phyloP scores from a whole-genome alignment of 2,797 vertebrate species.

The Eidolon dupreanum region DNA sequence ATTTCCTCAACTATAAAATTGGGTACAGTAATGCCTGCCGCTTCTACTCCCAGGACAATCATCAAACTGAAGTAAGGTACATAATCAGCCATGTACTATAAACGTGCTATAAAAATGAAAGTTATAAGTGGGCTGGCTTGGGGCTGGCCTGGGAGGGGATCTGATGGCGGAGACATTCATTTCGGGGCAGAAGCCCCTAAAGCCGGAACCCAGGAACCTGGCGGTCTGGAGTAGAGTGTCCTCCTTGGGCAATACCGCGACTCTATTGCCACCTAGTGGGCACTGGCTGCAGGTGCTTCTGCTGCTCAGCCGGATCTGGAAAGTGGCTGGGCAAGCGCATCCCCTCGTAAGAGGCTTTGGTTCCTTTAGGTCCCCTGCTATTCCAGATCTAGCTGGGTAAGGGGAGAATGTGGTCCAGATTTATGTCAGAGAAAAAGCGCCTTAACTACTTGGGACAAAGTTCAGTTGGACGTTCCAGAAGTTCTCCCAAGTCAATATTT shows the following conservation, averaged over 20 bases:
- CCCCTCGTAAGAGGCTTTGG: not conserved
- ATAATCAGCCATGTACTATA: not conserved
- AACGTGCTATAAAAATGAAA: not conserved
- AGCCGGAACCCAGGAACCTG: accelerated
- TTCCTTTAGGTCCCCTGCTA: not conserved
- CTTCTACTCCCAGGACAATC: not conserved
- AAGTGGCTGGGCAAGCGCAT: not conserved
- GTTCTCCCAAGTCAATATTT: not conserved
- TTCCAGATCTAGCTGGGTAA: not conserved
- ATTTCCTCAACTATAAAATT: not conserved
- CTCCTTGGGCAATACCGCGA: not conserved
- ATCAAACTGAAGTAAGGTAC: not conserved
- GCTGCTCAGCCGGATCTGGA: not conserved
- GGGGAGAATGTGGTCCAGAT: not conserved
- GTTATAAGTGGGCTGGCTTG: not conserved
- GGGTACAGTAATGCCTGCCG: too few relatives aligned
- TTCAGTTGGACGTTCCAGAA: not conserved
- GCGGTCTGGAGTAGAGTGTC: accelerated
- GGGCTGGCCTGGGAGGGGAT: not conserved
- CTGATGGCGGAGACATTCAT: not conserved
- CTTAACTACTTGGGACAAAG: not conserved
- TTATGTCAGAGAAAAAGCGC: not conserved
- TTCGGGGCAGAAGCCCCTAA: not conserved
- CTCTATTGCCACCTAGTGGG: conserved; percentile 64
- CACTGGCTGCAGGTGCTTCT: not conserved